phyloP scores from a whole-genome alignment of 2,888 invertebrate species.

The Drosophila kuntzei region DNA sequence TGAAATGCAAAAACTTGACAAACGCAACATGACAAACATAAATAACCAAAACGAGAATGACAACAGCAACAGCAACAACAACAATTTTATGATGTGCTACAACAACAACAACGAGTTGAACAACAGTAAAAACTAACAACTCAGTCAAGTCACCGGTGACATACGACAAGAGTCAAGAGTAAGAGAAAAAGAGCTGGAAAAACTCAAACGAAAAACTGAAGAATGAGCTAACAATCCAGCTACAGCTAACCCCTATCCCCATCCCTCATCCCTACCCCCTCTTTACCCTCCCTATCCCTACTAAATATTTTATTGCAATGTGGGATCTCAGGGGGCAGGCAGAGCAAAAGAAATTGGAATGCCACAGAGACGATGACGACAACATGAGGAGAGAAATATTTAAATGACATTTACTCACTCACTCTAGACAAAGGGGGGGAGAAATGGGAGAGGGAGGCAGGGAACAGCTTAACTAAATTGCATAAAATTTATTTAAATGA shows the following conservation, averaged over 20 bases:
- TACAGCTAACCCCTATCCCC: conserved; percentile 5
- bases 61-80: conserved; percentile 28
- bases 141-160: conserved; percentile 77
- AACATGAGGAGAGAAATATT: conserved; percentile 66
- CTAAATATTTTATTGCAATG: conserved; percentile 73
- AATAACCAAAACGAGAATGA: conserved; percentile 67
- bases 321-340: conserved; percentile 33
- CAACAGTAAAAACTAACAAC: conserved; percentile 73
- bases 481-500: conserved; percentile 82
- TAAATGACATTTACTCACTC: conserved; percentile 82
- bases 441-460: not conserved
- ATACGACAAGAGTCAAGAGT: conserved; percentile 67
- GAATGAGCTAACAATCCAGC: conserved; percentile 39
- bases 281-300: conserved; percentile 15
- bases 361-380: conserved; percentile 61
- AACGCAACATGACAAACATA: conserved; percentile 81
- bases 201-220: conserved; percentile 54
- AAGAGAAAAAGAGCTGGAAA: conserved; percentile 32
- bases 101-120: conserved; percentile 26
- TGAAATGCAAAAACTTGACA: conserved; percentile 79
- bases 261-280: not conserved
- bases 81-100: conserved; percentile 76
- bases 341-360: conserved; percentile 75
- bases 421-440: conserved; percentile 24
- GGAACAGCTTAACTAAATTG: conserved; percentile 80